Evolutionary conservation across 2,113 vertebrate genomes (phyloP).

Genomic region (Nycticryphes semicollaris): DNA sequence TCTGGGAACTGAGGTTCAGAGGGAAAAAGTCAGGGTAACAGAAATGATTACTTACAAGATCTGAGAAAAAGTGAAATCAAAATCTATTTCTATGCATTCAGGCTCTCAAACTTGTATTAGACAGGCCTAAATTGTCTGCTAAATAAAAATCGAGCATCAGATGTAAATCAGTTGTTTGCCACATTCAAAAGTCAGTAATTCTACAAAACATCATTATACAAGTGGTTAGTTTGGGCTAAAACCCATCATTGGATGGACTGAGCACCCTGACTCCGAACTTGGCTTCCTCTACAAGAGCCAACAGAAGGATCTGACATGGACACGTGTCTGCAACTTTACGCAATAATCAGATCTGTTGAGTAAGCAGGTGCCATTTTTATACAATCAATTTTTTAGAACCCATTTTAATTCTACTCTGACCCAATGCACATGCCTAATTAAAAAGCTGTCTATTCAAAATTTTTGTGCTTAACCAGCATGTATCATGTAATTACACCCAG

Average conservation of each 20-base stretch:
- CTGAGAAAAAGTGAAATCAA: not conserved
- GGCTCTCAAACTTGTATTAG: not conserved
- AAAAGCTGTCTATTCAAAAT: conserved; percentile 57
- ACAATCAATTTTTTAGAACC: not conserved
- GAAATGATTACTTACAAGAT: not conserved
- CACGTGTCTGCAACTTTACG: not conserved
- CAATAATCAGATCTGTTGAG: not conserved
- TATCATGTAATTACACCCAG: conserved; percentile 62
- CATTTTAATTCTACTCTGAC: conserved; percentile 46
- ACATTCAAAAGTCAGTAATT: not conserved
- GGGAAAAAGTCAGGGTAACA: not conserved
- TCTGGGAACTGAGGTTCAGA: not conserved
- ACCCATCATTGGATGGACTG: not conserved
- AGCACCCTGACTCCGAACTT: not conserved
- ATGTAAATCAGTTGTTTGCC: not conserved
- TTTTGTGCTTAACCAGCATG: conserved; percentile 69
- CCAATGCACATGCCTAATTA: conserved; percentile 63
- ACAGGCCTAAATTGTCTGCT: not conserved
- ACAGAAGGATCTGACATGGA: not conserved
- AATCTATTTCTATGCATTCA: not conserved
- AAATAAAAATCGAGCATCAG: not conserved
- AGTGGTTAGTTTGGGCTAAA: not conserved
- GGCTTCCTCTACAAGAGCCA: not conserved
- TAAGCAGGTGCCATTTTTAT: conserved; percentile 39
- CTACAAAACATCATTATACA: not conserved